Evolutionary conservation across 2,797 vertebrate genomes (phyloP).

Genomic region (Myripristis jacobus): DNA sequence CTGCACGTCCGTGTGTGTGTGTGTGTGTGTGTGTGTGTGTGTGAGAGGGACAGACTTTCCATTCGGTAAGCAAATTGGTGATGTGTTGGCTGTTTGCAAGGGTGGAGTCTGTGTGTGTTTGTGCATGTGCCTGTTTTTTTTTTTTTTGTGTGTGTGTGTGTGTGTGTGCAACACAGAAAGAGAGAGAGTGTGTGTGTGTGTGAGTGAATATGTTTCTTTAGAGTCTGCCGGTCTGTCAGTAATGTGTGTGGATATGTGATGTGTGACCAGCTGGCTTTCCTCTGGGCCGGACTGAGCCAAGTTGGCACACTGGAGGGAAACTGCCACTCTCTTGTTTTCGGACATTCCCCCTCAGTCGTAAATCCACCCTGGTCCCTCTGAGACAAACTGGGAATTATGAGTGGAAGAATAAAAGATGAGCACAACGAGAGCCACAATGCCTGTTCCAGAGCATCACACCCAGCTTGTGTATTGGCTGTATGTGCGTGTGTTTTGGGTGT

Average conservation of each 20-base stretch:
- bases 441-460: conserved; percentile 45
- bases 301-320: conserved; percentile 78
- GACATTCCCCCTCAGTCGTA: conserved; percentile 74
- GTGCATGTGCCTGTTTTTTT: conserved; percentile 22
- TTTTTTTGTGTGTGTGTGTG: conserved; percentile 14
- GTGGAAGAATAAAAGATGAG: conserved; percentile 13
- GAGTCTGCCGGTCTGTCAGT: conserved; percentile 24
- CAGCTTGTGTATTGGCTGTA: conserved; percentile 17
- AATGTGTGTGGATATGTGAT: conserved; percentile 43
- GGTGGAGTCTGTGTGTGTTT: conserved; percentile 24
- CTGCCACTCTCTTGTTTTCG: conserved; percentile 69
- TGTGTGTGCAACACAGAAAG: too few relatives aligned
- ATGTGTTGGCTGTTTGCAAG: conserved; percentile 18
- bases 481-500: not conserved
- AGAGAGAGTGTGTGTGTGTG: conserved; percentile 10
- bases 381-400: conserved; percentile 21
- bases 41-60: conserved; percentile 35
- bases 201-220: conserved; percentile 30
- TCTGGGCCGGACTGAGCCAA: conserved; percentile 43
- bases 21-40: conserved; percentile 1
- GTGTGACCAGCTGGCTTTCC: conserved; percentile 53
- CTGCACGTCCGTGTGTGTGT: conserved; percentile 29
- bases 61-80: conserved; percentile 31
- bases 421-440: conserved; percentile 11
- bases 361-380: conserved; percentile 47